A percentile compares a stretch with the other conserved stretches of the same genome.
Evolutionary conservation across 2,113 vertebrate genomes (phyloP).

Genomic region (Bothrops jararaca): DNA sequence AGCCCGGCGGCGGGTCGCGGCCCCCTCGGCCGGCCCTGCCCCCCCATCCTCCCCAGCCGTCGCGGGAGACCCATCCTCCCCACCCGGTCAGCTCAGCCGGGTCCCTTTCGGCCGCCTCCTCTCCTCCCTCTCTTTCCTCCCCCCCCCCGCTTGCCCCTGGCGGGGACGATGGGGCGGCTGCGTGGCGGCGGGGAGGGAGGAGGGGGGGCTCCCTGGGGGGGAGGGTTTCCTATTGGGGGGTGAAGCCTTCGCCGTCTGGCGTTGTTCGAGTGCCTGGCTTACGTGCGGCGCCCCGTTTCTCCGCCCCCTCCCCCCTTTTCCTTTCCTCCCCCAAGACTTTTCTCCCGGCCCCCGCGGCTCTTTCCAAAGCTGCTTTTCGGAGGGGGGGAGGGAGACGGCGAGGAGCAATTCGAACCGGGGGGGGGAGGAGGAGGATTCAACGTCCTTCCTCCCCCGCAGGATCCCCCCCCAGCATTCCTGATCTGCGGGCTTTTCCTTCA

Average conservation of each 20-base stretch:
- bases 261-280: no score
- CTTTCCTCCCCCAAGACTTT: background rate
- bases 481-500: background rate
- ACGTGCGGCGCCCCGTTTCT: no score
- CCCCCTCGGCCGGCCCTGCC: background rate
- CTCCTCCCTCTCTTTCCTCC: no score
- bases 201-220: background rate
- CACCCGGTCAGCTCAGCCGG: background rate
- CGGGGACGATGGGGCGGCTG: background rate
- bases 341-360: background rate
- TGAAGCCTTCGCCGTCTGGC: background rate
- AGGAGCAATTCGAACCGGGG: no score
- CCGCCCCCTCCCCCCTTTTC: background rate
- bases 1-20: background rate
- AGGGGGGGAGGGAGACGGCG: no score
- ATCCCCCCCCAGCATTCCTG: background rate
- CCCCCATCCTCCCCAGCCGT: background rate
- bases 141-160: background rate
- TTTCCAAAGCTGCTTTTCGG: background rate
- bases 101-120: background rate
- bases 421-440: no score
- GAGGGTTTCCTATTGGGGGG: no score
- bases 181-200: background rate
- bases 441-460: background rate
- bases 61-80: no score